Evolutionary conservation across 23 tunicate species (phyloP).

Genomic region (Halocynthia aurantium): DNA sequence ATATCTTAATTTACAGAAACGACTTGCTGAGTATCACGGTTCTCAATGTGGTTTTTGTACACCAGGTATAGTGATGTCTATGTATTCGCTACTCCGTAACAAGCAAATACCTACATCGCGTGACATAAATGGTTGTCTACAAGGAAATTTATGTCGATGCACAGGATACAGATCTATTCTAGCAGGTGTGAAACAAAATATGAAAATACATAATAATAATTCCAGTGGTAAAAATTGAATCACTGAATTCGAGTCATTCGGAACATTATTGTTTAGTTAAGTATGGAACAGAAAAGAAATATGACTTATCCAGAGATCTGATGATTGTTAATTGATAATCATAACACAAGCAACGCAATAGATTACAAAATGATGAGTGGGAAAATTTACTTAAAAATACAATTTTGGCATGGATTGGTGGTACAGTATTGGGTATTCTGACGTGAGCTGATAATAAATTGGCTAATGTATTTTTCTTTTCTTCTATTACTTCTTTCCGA

Average conservation of each 20-base stretch:
- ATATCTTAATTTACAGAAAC: conserved; percentile 37
- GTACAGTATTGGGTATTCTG: no score
- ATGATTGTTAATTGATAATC: no score
- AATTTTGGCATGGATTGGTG: no score
- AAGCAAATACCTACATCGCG: conserved; percentile 51
- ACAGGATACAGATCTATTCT: conserved; percentile 94
- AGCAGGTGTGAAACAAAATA: conserved; percentile 35
- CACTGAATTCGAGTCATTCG: neutral
- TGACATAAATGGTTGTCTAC: conserved; percentile 67
- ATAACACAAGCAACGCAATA: no score
- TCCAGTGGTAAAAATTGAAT: neutral
- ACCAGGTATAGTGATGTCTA: conserved; percentile 98
- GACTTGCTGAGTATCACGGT: conserved; percentile 81
- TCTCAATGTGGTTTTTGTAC: conserved; percentile 98
- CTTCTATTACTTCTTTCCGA: no score
- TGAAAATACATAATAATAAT: neutral
- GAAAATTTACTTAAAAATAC: no score
- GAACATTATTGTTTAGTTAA: neutral
- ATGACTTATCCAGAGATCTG: no score
- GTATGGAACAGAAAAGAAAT: no score
- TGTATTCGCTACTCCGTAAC: conserved; percentile 95
- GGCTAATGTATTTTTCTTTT: no score
- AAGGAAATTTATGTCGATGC: conserved; percentile 97
- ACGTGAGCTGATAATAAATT: no score
- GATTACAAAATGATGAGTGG: no score